Evolutionary conservation across 2,113 vertebrate genomes (phyloP), one percentile per base, ranked within the genome.

Genomic region (Fregata magnificens): DNA sequence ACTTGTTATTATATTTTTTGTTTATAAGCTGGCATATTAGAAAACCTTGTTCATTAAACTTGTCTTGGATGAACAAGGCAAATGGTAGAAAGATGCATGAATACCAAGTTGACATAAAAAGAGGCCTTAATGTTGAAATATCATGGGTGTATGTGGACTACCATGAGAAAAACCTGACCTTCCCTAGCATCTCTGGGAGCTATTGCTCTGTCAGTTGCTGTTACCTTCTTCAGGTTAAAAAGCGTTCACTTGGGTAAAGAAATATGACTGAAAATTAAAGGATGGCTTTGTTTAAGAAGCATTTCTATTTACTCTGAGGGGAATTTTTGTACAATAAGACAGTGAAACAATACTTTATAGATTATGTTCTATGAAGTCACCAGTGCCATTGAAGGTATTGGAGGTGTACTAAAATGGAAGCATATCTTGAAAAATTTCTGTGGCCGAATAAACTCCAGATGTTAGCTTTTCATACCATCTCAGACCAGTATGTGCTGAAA

Each of bases 401-500:
- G 84, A 91, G 88, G 82, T 81, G 47, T 63, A 77, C 40, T 81
- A 78, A 93, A 96, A 96, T 86, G 53, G 89, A 95, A 97, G 56
- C 71, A 17, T 89, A 89, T 94, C 92, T 79, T 66, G 58, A 95
- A 26, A 94, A 96, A 90, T 86, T 96, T 94, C 65, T 90, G 83
- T 85, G 92, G 81, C 89, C 95, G 93, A 97, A 96, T 91, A 95
- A 91, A 95, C 81, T 97, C 95, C 97, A 98, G 97, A 98, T 96
- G 95, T 87, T 93, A 77, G 73, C 18, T 81, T 91, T 95, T 61
- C 53, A 62, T 85, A 16, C 81, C 62, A 62, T 81, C 81, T 90
- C 63, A 95, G 91, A 59, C 5, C 38, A 91, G 42, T 29, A 70
- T 10, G 56, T 91, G 86, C 52, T 94, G 94, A 96, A 95, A 96